Base-by-base conservation (phyloP, 2,888 invertebrate genomes). In the Clanis bilineata region DNA sequence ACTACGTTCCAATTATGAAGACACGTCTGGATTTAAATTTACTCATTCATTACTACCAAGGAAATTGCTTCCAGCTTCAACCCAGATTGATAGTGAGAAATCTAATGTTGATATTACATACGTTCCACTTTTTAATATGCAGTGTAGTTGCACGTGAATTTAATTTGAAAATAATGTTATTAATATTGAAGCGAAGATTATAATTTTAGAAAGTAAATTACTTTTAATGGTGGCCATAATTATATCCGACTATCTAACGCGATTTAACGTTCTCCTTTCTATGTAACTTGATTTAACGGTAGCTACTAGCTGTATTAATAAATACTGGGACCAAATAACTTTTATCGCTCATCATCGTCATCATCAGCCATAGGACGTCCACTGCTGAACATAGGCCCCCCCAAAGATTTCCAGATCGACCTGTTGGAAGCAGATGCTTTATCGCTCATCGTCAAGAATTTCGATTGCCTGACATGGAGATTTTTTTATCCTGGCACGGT, bases 21-120 rank as follows among this genome's bases (percentile, higher is more conserved):
- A 28, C 51, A 32, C 51, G 28, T 51, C 51, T 18, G 51, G 28
- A 51, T 51, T 51, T 51, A 51, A 51, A 32, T 51, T 51, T 10
- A 32, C 51, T 21, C 51, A 28, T 7, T 32, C 51, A 51, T 51
- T 51, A 51, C 32, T 32, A 32, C 32, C 15, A 51, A 18, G 51
- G 32, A 51, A 51, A 51, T 51, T 51, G 51, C 51, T 51, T 51
- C 9, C 10, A 51, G 28, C 51, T 51, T 28, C 32, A 18, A 6
- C 32, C 9, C 1, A 15, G 18, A 32, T 51, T 51, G 28, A 51
- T 32, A 51, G 10, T 51, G 18, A 32, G 32, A 32, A 51, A 51
- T 47, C 47, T 41, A 21, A 43, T 32, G 9, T 7, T 51, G 7
- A 3, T 28, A 12, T 23, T 44, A 7, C 51, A 10, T 18, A 32